phyloP scores from a whole-genome alignment of 2,113 vertebrate species.

The Sphaerodactylus townsendi region DNA sequence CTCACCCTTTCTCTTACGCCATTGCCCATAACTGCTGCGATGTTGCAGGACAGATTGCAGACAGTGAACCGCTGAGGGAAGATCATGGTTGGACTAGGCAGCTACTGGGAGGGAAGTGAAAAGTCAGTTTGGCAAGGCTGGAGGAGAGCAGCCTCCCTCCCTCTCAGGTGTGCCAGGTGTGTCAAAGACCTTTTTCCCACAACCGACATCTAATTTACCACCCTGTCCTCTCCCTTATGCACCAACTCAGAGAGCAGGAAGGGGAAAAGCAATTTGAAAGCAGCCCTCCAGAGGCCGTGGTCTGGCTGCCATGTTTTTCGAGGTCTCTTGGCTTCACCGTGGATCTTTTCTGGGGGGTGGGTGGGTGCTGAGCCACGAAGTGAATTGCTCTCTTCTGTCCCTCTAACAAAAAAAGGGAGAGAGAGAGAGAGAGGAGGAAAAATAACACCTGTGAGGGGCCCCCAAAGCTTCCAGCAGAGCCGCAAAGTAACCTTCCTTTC shows the following conservation, averaged over 20 bases:
- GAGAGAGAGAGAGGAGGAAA: background rate
- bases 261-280: background rate
- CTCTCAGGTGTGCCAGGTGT: background rate
- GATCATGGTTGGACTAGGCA: accelerated
- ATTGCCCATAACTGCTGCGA: too few relatives aligned
- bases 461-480: constrained; percentile 23
- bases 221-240: too few relatives aligned
- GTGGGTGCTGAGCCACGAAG: constrained; percentile 28
- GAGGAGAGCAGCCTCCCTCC: background rate
- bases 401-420: too few relatives aligned
- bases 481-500: constrained; percentile 34
- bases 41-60: too few relatives aligned
- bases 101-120: background rate
- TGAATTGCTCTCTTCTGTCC: constrained; percentile 13
- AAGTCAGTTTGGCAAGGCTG: background rate
- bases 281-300: background rate
- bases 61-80: background rate
- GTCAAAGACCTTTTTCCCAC: too few relatives aligned
- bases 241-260: background rate
- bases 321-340: too few relatives aligned
- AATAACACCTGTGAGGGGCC: constrained; percentile 55
- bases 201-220: background rate
- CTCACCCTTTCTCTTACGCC: too few relatives aligned
- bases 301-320: background rate
- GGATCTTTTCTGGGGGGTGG: background rate